Evolutionary conservation across 1,140 invertebrate species (phyloP).

Genomic region (Aphelinus certus): DNA sequence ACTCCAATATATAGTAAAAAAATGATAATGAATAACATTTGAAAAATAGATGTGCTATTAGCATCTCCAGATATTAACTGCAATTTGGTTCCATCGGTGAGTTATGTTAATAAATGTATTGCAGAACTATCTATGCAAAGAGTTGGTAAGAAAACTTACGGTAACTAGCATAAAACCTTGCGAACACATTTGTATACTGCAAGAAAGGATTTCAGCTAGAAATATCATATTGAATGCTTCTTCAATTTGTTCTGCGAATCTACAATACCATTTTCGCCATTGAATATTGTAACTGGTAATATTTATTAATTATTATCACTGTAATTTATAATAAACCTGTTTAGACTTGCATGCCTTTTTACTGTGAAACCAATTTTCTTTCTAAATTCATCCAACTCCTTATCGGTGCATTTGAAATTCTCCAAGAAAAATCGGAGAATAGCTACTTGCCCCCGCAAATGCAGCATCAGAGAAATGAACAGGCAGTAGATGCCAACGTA

Average conservation of each 20-base stretch:
- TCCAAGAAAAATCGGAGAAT: slow-evolving; percentile 24
- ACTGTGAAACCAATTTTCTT: slow-evolving; percentile 14
- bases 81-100: neutral
- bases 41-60: neutral
- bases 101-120: no score
- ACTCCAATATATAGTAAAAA: slow-evolving; percentile 10
- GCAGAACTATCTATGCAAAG: neutral
- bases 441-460: slow-evolving; percentile 16
- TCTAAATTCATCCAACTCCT: neutral
- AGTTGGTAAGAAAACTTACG: slow-evolving; percentile 16
- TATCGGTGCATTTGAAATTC: neutral
- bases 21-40: neutral
- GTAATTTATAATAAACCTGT: slow-evolving; percentile 15
- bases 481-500: slow-evolving; percentile 18
- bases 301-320: no score
- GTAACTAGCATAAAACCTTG: slow-evolving; percentile 24
- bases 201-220: slow-evolving; percentile 22
- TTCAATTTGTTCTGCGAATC: slow-evolving; percentile 33
- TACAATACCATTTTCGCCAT: slow-evolving; percentile 2
- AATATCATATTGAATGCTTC: slow-evolving; percentile 27
- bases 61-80: neutral
- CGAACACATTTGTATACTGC: slow-evolving; percentile 31
- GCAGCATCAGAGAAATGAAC: slow-evolving; percentile 27
- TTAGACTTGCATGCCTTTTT: slow-evolving; percentile 10
- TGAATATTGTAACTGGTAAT: no score